Percentiles rank a stretch among this genome's conserved stretches.
These are phyloP conservation scores for Barnardius zonarius DNA, from an alignment of 2,113 vertebrate genomes.

Conservation along the genomic window DNA sequence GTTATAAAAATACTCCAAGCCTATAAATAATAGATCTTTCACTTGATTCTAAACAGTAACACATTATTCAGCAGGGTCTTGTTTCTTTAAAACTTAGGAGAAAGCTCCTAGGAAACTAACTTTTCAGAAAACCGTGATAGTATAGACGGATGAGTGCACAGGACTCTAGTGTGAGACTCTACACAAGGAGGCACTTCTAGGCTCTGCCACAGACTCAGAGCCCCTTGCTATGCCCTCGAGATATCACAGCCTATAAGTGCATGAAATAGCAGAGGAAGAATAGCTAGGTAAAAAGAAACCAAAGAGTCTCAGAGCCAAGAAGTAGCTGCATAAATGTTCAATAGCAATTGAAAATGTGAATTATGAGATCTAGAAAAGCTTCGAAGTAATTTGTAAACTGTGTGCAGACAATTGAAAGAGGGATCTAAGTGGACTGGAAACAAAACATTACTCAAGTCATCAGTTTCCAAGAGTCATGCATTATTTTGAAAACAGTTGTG, in stretches of 20 bases:
- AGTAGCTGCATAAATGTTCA: neutral
- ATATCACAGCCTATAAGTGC: neutral
- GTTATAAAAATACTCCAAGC: neutral
- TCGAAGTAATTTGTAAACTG: neutral
- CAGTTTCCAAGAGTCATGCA: neutral
- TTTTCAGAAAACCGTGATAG: neutral
- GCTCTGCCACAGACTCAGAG: neutral
- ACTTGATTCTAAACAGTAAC: neutral
- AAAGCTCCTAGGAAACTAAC: neutral
- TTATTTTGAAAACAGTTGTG: neutral
- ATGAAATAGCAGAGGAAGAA: neutral
- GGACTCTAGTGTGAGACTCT: neutral
- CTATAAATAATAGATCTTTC: constrained; percentile 54
- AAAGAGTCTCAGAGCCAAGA: neutral
- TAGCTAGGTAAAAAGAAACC: neutral
- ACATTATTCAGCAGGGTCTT: neutral
- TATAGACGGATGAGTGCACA: neutral
- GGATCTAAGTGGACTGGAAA: neutral
- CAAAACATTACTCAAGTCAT: neutral
- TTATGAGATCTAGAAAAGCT: neutral
- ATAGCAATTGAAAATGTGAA: neutral
- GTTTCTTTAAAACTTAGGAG: neutral
- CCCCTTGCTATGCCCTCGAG: neutral
- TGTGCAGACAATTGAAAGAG: neutral
- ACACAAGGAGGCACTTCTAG: neutral